A percentile compares a stretch with the other conserved stretches of the same genome.
Conservation (phyloP, 2,113 vertebrate genomes). For the Psilopsiagon aurifrons region DNA sequence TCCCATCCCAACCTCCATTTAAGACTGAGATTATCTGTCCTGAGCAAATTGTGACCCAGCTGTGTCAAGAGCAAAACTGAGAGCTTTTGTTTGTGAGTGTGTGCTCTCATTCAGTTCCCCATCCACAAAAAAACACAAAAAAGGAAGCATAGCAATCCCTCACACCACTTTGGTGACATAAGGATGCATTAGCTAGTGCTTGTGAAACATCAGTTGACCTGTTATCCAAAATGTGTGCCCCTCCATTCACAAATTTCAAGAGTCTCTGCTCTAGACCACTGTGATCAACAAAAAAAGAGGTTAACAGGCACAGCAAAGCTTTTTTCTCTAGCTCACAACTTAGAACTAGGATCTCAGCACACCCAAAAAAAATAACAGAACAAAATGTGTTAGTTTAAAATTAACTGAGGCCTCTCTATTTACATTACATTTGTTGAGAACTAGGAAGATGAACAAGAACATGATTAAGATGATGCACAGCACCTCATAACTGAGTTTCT, state of each 20-base stretch:
- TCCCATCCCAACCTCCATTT: background rate
- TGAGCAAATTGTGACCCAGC: background rate
- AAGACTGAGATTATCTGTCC: background rate
- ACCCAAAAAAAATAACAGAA: background rate
- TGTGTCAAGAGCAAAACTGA: background rate
- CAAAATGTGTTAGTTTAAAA: background rate
- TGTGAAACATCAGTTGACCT: background rate
- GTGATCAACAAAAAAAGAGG: background rate
- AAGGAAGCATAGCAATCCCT: background rate
- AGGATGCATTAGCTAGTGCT: background rate
- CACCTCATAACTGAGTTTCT: background rate
- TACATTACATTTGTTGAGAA: background rate
- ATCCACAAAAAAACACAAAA: background rate
- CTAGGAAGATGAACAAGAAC: background rate
- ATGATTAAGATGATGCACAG: background rate
- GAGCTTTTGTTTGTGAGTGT: accelerated
- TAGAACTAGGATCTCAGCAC: background rate
- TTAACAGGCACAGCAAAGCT: background rate
- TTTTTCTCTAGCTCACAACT: background rate
- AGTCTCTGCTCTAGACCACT: background rate
- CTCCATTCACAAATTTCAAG: background rate
- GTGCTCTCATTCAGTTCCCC: background rate
- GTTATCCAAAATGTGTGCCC: background rate
- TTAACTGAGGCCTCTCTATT: background rate
- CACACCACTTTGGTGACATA: background rate